These are phyloP conservation scores for Hirtodrosophila histrioides DNA, from an alignment of 2,888 invertebrate genomes.

Conservation along the genomic window DNA sequence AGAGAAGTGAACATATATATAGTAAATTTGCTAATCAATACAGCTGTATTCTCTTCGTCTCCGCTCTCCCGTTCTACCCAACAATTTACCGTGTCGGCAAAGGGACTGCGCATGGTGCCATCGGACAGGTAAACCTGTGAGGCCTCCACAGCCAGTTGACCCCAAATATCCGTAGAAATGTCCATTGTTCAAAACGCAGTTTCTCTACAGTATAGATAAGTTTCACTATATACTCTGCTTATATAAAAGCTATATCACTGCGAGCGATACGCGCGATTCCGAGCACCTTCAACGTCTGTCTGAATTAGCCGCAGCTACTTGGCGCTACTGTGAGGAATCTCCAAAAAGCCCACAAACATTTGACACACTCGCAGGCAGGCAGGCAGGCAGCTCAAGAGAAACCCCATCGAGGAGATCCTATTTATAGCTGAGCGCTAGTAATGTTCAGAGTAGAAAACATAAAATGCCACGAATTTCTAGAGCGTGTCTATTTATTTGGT, in stretches of 20 bases:
- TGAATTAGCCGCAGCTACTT: slow-evolving; percentile 64
- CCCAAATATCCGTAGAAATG: slow-evolving; percentile 92
- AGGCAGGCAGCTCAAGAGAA: slow-evolving; percentile 64
- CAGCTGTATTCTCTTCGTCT: not conserved
- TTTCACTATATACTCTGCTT: slow-evolving; percentile 51
- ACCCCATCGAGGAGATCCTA: slow-evolving; percentile 44
- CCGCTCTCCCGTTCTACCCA: not conserved
- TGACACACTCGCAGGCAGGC: slow-evolving; percentile 40
- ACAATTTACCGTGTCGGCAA: slow-evolving; percentile 91
- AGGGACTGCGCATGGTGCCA: slow-evolving; percentile 92
- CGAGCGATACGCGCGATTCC: slow-evolving; percentile 49
- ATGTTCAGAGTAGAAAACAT: slow-evolving; percentile 37
- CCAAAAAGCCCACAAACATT: slow-evolving; percentile 58
- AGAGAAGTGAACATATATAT: slow-evolving; percentile 62
- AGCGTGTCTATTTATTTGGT: slow-evolving; percentile 35
- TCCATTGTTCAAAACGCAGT: slow-evolving; percentile 85
- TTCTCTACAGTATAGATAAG: slow-evolving; percentile 27
- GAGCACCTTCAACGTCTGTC: slow-evolving; percentile 63
- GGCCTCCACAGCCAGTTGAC: slow-evolving; percentile 94
- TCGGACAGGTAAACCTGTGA: slow-evolving; percentile 93
- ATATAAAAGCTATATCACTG: slow-evolving; percentile 62
- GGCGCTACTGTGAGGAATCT: slow-evolving; percentile 73
- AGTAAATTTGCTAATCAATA: slow-evolving; percentile 18
- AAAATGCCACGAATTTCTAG: slow-evolving; percentile 50
- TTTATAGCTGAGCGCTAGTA: slow-evolving; percentile 73